A percentile compares a stretch with the other conserved stretches of the same genome.
Evolutionary conservation across 2,888 invertebrate genomes (phyloP).

Genomic region (Tenthredo mesomela): DNA sequence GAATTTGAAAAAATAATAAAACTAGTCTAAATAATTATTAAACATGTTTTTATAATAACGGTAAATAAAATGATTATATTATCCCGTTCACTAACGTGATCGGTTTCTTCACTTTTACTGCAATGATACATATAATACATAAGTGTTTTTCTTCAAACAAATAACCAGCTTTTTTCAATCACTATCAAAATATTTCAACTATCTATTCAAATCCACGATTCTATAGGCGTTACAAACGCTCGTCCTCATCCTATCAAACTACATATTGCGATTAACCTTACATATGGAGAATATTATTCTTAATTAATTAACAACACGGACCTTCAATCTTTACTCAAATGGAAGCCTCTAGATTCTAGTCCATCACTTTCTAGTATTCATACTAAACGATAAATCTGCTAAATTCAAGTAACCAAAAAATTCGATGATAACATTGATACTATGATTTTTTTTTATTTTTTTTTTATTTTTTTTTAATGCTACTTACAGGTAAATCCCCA

Average conservation of each 20-base stretch:
- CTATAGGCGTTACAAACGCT: background rate
- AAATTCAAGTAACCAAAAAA: too few species aligned
- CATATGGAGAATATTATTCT: background rate
- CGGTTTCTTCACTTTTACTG: background rate
- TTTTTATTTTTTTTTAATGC: background rate
- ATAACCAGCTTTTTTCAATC: background rate
- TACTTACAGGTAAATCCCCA: background rate
- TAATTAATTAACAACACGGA: background rate
- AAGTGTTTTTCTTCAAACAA: too few species aligned
- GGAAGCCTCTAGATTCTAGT: background rate
- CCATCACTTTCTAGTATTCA: background rate
- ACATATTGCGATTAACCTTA: constrained; percentile 12
- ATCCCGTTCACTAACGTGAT: background rate
- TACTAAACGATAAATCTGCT: background rate
- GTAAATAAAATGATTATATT: background rate
- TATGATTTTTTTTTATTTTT: too few species aligned
- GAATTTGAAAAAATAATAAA: background rate
- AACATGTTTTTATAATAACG: background rate
- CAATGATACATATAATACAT: too few species aligned
- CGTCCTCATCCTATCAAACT: background rate
- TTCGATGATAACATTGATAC: background rate
- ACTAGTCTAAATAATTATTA: background rate
- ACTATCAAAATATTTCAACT: background rate
- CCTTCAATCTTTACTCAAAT: background rate
- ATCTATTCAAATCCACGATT: background rate